Conservation (phyloP, 2,797 vertebrate genomes). For the Lateolabrax maculatus region DNA sequence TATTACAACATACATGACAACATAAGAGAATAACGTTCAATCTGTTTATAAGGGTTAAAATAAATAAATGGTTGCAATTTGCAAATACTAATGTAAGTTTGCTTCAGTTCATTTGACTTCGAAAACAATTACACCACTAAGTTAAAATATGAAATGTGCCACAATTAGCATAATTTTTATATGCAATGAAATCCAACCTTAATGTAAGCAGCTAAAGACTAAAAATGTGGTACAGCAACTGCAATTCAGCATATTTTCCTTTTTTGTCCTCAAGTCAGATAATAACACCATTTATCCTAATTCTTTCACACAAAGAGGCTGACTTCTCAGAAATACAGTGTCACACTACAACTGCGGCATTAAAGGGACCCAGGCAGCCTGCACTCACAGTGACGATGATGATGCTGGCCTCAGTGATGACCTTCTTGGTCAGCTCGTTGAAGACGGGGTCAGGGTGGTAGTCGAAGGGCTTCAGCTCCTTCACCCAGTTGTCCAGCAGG, state of each 20-base stretch:
- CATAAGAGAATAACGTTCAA: no score
- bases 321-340: background rate
- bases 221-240: conserved; percentile 31
- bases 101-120: conserved; percentile 19
- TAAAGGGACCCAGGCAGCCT: background rate
- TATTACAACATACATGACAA: conserved; percentile 2
- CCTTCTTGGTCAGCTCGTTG: conserved; percentile 87
- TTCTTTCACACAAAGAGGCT: conserved; percentile 20
- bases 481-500: conserved; percentile 88
- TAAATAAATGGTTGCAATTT: conserved; percentile 23
- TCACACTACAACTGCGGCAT: background rate
- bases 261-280: conserved; percentile 39
- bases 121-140: conserved; percentile 39
- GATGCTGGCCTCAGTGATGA: conserved; percentile 88
- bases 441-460: conserved; percentile 92
- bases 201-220: conserved; percentile 38
- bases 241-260: conserved; percentile 51
- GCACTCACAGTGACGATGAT: conserved; percentile 85
- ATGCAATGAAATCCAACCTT: conserved; percentile 6
- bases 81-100: conserved; percentile 15
- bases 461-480: conserved; percentile 88
- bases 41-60: background rate
- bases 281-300: conserved; percentile 59
- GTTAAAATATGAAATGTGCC: conserved; percentile 37
- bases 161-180: conserved; percentile 19